Evolutionary conservation across 30 jellyfish, hydroid and myxozoan genomes (phyloP), one percentile per base, ranked within the genome.

Genomic region (Chironex yamaguchii): DNA sequence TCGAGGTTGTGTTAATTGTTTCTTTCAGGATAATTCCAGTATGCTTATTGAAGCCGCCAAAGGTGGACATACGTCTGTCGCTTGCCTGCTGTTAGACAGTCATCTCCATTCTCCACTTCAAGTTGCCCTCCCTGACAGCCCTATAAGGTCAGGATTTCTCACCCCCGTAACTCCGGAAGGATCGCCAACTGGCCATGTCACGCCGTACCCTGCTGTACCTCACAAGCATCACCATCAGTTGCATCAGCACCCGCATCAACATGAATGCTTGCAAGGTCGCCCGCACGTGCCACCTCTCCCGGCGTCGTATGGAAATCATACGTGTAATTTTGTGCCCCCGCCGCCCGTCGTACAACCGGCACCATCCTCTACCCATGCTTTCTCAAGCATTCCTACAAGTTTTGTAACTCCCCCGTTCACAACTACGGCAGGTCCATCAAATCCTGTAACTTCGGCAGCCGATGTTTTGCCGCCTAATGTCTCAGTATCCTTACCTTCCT

Each of bases 1-100:
- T n/a, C 79, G 29, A 71, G 3, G n/a, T 6, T 11, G 68, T 67
- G 81, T 67, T 28, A 29, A 4, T 21, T 69, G 81, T 62, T 48
- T 21, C 62, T 81, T 72, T 27, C 78, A 95, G 98, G 99, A 95
- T 82, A 95, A 95, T 76, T 95, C 99, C 26, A 87, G 97, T 80
- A 90, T 95, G 98, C 87, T 95, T 36, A 95, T 95, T 53, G 99
- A 95, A 79, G 99, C 99, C 17, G 92, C 99, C 21, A 95, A 90
- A 76, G 99, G 98, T n/a, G 99, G 99, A 25, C 99, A 95, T 76
- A 87, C 97, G 0, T 83, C 89, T 17, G 98, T 95, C 6, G 99
- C 98, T 58, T 77, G 90, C 34, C 91, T 95, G 49, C 83, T 95
- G 0, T 80, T 95, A 71, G 97, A 95, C 66, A 89, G 97, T 11